These are phyloP conservation scores for Haliaeetus leucogaster DNA, from an alignment of 2,113 vertebrate species.

Conservation along the genomic window DNA sequence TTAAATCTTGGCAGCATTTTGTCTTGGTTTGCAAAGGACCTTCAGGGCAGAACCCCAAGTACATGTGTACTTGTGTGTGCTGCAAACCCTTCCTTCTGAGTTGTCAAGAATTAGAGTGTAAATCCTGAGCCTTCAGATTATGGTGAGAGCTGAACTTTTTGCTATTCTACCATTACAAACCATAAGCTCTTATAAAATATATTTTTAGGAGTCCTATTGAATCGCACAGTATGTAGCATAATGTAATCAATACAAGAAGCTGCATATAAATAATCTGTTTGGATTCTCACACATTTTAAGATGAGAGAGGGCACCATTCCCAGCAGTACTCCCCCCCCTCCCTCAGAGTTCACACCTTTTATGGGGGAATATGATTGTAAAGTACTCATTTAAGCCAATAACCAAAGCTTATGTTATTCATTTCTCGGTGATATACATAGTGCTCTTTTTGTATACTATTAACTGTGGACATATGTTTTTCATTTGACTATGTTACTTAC, in stretches of 20 bases:
- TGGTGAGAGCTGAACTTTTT: constrained; percentile 16
- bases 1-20: background rate
- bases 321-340: constrained; percentile 60
- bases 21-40: background rate
- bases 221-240: constrained; percentile 64
- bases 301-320: constrained; percentile 71
- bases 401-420: constrained; percentile 66
- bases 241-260: constrained; percentile 71
- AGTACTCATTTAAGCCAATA: constrained; percentile 75
- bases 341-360: constrained; percentile 67
- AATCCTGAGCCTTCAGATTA: background rate
- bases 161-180: constrained; percentile 23
- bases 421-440: constrained; percentile 64
- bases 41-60: background rate
- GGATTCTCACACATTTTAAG: constrained; percentile 72
- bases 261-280: constrained; percentile 75
- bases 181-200: constrained; percentile 54
- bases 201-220: constrained; percentile 67
- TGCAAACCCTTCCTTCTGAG: background rate
- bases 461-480: constrained; percentile 71
- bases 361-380: constrained; percentile 70
- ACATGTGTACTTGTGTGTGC: background rate
- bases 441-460: constrained; percentile 71
- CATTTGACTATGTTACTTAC: constrained; percentile 70
- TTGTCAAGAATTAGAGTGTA: background rate